Evolutionary conservation across 2,797 vertebrate species (phyloP), one percentile per base, ranked within the genome.

Genomic region (Tangara arthus): DNA sequence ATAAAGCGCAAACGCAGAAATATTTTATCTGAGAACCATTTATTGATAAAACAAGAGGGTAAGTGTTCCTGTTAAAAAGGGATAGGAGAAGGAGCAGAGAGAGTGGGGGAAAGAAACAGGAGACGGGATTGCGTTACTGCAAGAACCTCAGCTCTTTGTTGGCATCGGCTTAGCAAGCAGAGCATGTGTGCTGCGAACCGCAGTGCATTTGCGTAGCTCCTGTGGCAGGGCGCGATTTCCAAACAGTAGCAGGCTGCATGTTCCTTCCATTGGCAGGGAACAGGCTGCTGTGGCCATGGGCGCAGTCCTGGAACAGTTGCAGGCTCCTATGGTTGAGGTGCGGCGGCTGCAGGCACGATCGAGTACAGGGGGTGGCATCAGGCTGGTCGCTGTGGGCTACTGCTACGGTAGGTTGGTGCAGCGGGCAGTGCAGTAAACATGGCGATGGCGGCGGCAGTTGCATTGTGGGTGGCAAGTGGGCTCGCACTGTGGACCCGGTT

Each of bases 171-270:
- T 28, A 66, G 26, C 26, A 35, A n/a, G 32, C 2, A 1, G 42
- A 66, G 44, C 1, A 2, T 47, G n/a, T 2, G 7, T 35, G 24
- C 24, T 35, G n/a, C 1, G 12, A 60, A 20, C 26, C 6, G 2
- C 13, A 3, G 13, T 21, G 19, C 18, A 3, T 66, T 66, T 66
- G n/a, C 9, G 2, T 47, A 20, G n/a, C 26, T 66, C n/a, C n/a
- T 0, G 5, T 28, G n/a, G n/a, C 5, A 41, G 27, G 37, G 59
- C 1, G 9, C 13, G 9, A 60, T 41, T 60, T 60, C 27, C 59
- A 49, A 66, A 35, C 14, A 15, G 24, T 8, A 66, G 24, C 18
- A 35, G n/a, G n/a, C 44, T 49, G 19, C 10, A 11, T 66, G 26
- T 11, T 49, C 44, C n/a, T 34, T 34, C 44, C 9, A 9, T 46